Evolutionary conservation across 2,113 vertebrate genomes (phyloP), one percentile per base, ranked within the genome.

Genomic region (Upupa epops): DNA sequence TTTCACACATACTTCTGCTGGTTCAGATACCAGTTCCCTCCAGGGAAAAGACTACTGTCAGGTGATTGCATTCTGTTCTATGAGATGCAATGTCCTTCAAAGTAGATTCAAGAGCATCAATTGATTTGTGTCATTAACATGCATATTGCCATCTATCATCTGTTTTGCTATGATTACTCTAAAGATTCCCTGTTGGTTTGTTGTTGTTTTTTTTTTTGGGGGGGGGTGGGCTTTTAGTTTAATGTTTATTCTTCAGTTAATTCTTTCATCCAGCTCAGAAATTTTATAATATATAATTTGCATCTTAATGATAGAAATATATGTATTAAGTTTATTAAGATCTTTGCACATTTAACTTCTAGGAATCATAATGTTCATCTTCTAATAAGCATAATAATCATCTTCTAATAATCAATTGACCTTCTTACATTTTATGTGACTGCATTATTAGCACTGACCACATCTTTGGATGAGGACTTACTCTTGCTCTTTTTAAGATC

Each of bases 41-140:
- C 83, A 84, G 82, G 59, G 14, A 52, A 76, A 79, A 19, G 13
- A 46, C 74, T 82, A 26, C 36, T 90, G 37, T 70, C 40, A 81
- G 55, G 42, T 92, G 72, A 72, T 51, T 85, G 29, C 25, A 54
- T 65, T 95, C 92, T 90, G 34, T 91, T 94, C 59, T 89, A 31
- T 22, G 69, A 96, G 59, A 74, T 88, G 55, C 65, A 32, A 83
- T 94, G 85, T 20, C 70, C 90, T 97, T 94, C 93, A 94, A 94
- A 81, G 58, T 5, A 93, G 51, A 89, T 92, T 89, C 91, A 94
- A 92, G 55, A 90, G 28, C 65, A 92, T 58, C 36, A 81, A 90
- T 63, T 93, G 63, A 83, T 81, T 60, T 20, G 34, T 88, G 34
- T 40, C 60, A 56, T 80, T 94, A 96, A 82, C n/a, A 84, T 86